Evolutionary conservation across 2,888 invertebrate species (phyloP), one percentile per base, ranked within the genome.

Genomic region (Sinelater perroti): DNA sequence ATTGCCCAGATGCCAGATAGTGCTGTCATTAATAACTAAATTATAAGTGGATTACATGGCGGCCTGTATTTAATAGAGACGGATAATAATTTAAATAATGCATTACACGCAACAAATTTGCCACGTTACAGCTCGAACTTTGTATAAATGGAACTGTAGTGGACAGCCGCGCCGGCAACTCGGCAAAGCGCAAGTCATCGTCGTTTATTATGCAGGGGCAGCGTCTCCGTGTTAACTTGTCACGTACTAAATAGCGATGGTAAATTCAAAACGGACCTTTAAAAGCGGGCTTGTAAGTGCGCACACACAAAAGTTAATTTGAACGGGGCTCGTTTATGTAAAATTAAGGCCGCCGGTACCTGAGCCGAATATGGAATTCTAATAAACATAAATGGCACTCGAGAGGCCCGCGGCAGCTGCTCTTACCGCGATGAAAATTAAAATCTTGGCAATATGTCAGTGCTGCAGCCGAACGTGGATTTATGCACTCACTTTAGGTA

Each of bases 371-470:
- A 47, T 53, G 40, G 36, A 49, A 53, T 58, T 53, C 58, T 58
- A 58, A 58, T 58, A 58, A 57, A 53, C 58, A 58, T 58, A 58
- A 58, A 58, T 53, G 52, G 53, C 28, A 35, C 58, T 35, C 53
- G 2, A 24, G 53, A 44, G 58, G 53, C 13, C 18, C 31, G 24
- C 46, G 28, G 42, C 58, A 58, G 58, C 52, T 53, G 58, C 53
- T 58, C 33, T 58, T 42, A 42, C 36, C 53, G 24, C 33, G 33
- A 53, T 40, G 35, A 21, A 58, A 58, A 58, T 53, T 58, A 58
- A 58, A 58, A 57, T 57, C 46, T 51, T 57, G 17, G 44, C 42
- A 44, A 56, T 49, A 42, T 31, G 45, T 50, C 56, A 42, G 52
- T 52, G 30, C 30, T 17, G 18, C 44, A 17, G 16, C 28, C 2